phyloP scores from a whole-genome alignment of 2,797 vertebrate genomes.

The Halcyon smyrnensis region DNA sequence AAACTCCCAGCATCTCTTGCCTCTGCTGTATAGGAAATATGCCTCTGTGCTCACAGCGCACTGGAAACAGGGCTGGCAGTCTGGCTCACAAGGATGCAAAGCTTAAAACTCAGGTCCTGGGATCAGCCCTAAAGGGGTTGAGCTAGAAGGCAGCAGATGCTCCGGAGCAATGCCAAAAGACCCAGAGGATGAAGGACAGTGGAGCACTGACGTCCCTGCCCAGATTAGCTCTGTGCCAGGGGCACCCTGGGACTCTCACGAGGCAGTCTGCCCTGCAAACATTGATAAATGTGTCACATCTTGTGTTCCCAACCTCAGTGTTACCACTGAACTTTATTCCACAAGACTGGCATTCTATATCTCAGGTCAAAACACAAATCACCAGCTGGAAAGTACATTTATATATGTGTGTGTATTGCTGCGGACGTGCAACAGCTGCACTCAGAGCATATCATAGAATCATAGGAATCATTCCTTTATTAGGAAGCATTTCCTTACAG shows the following conservation, averaged over 20 bases:
- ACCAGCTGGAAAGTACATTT: background rate
- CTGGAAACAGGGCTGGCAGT: background rate
- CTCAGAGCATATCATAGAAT: background rate
- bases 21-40: accelerated
- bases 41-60: background rate
- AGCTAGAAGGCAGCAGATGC: background rate
- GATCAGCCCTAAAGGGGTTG: background rate
- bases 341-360: background rate
- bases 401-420: background rate
- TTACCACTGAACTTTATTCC: background rate
- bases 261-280: background rate
- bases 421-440: background rate
- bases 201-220: background rate
- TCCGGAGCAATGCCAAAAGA: background rate
- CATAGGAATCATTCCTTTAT: too few relatives aligned
- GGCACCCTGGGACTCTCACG: accelerated
- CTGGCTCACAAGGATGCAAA: background rate
- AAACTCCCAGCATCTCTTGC: background rate
- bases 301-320: background rate
- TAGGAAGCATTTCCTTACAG: too few relatives aligned
- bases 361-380: background rate
- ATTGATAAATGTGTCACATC: background rate
- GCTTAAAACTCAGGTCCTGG: background rate
- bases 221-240: background rate
- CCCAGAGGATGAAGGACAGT: background rate